Evolutionary conservation across 1,140 invertebrate species (phyloP).

Genomic region (Rhagoletis zephyria): DNA sequence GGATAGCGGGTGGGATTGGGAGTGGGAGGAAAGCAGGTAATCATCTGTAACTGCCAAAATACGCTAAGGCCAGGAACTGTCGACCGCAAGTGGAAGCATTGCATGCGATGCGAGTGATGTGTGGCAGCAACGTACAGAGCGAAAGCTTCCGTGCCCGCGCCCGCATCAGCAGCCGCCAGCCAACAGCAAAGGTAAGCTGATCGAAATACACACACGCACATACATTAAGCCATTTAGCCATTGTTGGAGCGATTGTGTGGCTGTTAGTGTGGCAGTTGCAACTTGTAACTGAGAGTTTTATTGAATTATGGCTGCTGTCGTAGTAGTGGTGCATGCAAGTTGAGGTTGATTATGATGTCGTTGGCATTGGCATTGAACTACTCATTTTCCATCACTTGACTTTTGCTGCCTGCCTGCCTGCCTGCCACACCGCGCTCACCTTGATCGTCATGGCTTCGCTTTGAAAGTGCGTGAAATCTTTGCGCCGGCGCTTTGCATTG

Average conservation of each 20-base stretch:
- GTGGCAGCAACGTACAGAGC: neutral
- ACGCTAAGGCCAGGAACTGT: neutral
- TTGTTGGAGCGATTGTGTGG: neutral
- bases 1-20: neutral
- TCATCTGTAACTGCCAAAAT: slow-evolving; percentile 47
- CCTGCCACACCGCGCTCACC: neutral
- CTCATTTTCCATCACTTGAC: slow-evolving; percentile 43
- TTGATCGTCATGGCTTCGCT: neutral
- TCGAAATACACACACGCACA: neutral
- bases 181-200: slow-evolving; percentile 19
- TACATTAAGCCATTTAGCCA: neutral
- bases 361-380: slow-evolving; percentile 44
- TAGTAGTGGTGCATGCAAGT: too few relatives aligned
- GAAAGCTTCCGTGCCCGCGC: neutral
- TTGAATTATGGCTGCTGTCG: neutral
- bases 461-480: slow-evolving; percentile 26
- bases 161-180: slow-evolving; percentile 3
- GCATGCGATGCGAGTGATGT: slow-evolving; percentile 32
- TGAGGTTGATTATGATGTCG: neutral
- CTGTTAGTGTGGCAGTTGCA: neutral
- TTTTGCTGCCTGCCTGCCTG: neutral
- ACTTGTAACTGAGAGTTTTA: slow-evolving; percentile 9
- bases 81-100: neutral
- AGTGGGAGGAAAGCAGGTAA: neutral
- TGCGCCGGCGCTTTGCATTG: neutral